Base-by-base conservation (phyloP, 2,797 vertebrate species). In the Sebastes minor region DNA sequence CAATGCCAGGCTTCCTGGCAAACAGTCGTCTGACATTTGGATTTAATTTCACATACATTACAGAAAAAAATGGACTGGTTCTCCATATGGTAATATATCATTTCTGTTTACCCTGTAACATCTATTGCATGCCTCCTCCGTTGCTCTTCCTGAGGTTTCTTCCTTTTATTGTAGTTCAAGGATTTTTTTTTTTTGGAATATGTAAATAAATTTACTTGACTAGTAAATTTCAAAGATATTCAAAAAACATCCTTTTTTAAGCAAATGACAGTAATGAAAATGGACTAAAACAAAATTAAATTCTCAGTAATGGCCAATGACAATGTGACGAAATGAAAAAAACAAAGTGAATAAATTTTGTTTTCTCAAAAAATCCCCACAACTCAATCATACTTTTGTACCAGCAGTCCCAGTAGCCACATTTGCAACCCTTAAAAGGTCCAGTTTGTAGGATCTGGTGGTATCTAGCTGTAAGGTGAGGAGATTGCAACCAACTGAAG, bases 11-110 rank as follows among this genome's bases (percentile, higher is more conserved):
- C 60, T 75, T 12, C 20, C 49, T 56, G 60, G 63, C 67, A 16
- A 66, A 80, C 76, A 74, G 46, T 68, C 3, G 1, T 14, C 71
- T 69, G 52, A 52, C 61, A 78, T 78, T 87, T 76, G 55, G 42
- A 64, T 74, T 67, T 55, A 55, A 60, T 69, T 74, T 67, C 57
- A 35, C 25, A 67, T 57, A 65, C 27, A 75, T 70, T 67, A 76
- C 13, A 75, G 30, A 68, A 75, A 33, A 23, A 62, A 74, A 71
- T 10, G 16, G 25, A 56, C 32, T 32, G 30, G 14, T 57, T 38
- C 3, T 20, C 22, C 10, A 27, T 59, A 59, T 25, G 57, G 18
- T 32, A 23, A 23, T 23, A 46, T 27, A 66, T 49, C 0, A 28
- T 20, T 30, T 52, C 25, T 66, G 52, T 33, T 4, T 28, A 33